Evolutionary conservation across 2,888 invertebrate species (phyloP).

Genomic region (Microplitis manilae): DNA sequence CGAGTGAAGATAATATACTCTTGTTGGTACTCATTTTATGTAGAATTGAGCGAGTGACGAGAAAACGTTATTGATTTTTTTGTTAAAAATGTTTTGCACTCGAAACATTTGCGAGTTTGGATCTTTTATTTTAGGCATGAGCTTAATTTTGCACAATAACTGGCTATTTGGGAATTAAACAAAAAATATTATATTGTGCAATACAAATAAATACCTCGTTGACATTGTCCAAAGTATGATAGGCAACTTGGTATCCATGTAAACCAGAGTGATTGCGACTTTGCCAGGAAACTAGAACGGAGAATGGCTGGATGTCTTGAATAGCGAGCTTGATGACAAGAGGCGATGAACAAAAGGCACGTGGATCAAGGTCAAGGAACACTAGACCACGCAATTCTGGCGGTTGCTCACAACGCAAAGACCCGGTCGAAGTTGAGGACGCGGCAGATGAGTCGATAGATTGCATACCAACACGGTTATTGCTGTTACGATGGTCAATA

Average conservation of each 20-base stretch:
- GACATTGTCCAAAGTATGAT: slow-evolving; percentile 80
- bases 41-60: too few species aligned
- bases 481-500: slow-evolving; percentile 69
- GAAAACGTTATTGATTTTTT: too few species aligned
- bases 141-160: slow-evolving; percentile 13
- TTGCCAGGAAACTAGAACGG: slow-evolving; percentile 92
- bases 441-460: slow-evolving; percentile 54
- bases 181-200: neutral
- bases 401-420: slow-evolving; percentile 86
- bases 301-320: slow-evolving; percentile 91
- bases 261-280: slow-evolving; percentile 90
- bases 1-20: too few species aligned
- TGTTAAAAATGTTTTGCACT: too few species aligned
- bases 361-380: slow-evolving; percentile 85
- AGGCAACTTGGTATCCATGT: slow-evolving; percentile 89
- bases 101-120: too few species aligned
- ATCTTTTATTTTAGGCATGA: too few species aligned
- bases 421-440: slow-evolving; percentile 50
- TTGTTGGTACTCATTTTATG: too few species aligned
- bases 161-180: too few species aligned
- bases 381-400: slow-evolving; percentile 82
- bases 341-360: slow-evolving; percentile 88
- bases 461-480: slow-evolving; percentile 58
- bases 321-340: slow-evolving; percentile 88
- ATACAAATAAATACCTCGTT: slow-evolving; percentile 73